Evolutionary conservation across 2,113 vertebrate genomes (phyloP), one percentile per base, ranked within the genome.

Genomic region (Nyctibius bracteatus): DNA sequence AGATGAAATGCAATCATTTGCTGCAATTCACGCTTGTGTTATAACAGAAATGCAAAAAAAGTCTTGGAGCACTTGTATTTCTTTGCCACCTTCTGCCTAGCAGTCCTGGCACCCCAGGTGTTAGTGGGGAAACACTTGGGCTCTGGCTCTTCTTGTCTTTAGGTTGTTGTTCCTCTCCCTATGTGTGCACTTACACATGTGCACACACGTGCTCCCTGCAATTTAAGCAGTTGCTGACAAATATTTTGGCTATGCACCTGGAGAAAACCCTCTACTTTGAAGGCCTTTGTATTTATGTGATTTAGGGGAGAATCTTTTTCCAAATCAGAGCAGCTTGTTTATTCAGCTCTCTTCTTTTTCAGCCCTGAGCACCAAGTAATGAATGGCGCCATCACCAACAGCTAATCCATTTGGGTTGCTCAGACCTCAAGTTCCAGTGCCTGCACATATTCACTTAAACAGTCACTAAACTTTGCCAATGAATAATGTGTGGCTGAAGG

Each of bases 181-280:
- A 0, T 12, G 5, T n/a, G 31, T 79, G n/a, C 55, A n/a, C 30
- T 81, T 82, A 46, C 30, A 49, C n/a, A 54, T 11, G 14, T 25
- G 30, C 23, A 68, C 25, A 37, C 12, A 16, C 2, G 3, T 13
- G 10, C 10, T 79, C 12, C 15, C 13, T 15, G 9, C 0, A 5
- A 27, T 89, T 67, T 62, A 58, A 82, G 55, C 0, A 0, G 10
- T 21, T 41, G 33, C 39, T 57, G 46, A 52, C 47, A 75, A 81
- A 67, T 78, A 67, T 35, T 46, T 75, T 80, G 52, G 12, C 11
- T 44, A 17, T 41, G 62, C 28, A 46, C 1, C 2, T 35, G 63
- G 46, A 59, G 19, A 65, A 83, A 87, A 12, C 19, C 44, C 28
- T 54, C 41, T 46, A 6, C n/a, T 54, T 83, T 10, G 23, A 49